A percentile compares a stretch with the other conserved stretches of the same genome.
Conservation (phyloP, 2,113 vertebrate species). For the Periophthalmodon schlosseri region DNA sequence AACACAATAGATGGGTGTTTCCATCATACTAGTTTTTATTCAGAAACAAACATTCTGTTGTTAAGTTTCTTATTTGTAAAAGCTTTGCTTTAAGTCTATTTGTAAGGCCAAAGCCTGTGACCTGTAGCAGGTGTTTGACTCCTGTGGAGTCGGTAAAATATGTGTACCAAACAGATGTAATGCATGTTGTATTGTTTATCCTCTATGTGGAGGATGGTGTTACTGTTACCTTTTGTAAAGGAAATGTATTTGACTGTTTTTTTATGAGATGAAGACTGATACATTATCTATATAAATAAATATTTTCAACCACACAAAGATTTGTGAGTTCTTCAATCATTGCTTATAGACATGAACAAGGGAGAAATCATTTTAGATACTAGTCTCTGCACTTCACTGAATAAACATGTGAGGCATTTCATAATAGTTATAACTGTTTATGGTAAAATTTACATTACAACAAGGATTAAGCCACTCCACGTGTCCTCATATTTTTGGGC, state of each 20-base stretch:
- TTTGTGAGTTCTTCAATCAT: not conserved
- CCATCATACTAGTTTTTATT: constrained; percentile 1
- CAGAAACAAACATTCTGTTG: not conserved
- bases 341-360: not conserved
- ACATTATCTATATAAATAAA: constrained; percentile 11
- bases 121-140: constrained; percentile 16
- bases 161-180: not conserved
- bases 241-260: not conserved
- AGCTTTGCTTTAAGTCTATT: not conserved
- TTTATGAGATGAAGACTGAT: not conserved
- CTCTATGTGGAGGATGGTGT: constrained; percentile 9
- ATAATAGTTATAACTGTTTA: not conserved
- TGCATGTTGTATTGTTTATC: constrained; percentile 3
- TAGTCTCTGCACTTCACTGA: too few relatives aligned
- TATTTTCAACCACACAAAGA: not conserved
- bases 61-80: not conserved
- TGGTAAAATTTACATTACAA: not conserved
- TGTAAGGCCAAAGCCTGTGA: not conserved
- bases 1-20: constrained; percentile 45
- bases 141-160: constrained; percentile 31
- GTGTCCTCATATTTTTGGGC: constrained; percentile 8
- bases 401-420: too few relatives aligned
- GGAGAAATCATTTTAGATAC: not conserved
- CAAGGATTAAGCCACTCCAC: not conserved
- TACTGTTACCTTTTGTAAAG: constrained; percentile 41